Evolutionary conservation across 2,797 vertebrate genomes (phyloP).

Genomic region (Cuniculus paca): DNA sequence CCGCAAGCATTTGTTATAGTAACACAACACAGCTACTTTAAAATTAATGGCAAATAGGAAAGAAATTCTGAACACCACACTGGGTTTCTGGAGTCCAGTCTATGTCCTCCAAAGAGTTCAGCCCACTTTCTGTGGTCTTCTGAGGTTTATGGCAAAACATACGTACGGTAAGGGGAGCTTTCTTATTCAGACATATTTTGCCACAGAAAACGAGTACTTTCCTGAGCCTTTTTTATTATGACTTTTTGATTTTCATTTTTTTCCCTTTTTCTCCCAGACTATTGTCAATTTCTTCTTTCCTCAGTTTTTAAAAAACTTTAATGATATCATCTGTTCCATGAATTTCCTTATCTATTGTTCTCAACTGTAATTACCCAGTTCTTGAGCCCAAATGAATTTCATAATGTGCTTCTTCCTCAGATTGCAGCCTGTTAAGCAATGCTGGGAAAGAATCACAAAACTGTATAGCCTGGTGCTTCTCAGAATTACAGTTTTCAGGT

Average conservation of each 20-base stretch:
- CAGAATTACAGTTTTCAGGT: slow-evolving; percentile 21
- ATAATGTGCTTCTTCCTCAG: neutral
- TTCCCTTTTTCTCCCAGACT: neutral
- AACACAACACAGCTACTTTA: neutral
- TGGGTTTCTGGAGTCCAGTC: neutral
- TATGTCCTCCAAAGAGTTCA: neutral
- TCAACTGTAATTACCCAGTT: neutral
- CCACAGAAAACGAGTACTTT: slow-evolving; percentile 10
- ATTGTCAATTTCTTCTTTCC: neutral
- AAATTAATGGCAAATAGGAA: slow-evolving; percentile 22
- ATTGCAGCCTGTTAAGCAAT: neutral
- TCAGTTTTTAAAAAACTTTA: neutral
- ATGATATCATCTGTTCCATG: neutral
- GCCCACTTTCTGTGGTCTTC: neutral
- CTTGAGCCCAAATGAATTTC: neutral
- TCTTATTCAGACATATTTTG: neutral
- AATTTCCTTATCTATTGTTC: neutral
- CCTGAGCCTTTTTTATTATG: neutral
- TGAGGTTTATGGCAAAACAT: neutral
- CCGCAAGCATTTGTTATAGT: neutral
- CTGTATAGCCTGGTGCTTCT: neutral
- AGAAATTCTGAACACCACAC: slow-evolving; percentile 12
- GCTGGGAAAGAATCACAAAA: slow-evolving; percentile 37
- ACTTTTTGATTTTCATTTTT: neutral
- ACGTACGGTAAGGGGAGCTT: neutral